These are phyloP conservation scores for Tapirus terrestris DNA, from an alignment of 2,113 vertebrate genomes.

Conservation along the genomic window DNA sequence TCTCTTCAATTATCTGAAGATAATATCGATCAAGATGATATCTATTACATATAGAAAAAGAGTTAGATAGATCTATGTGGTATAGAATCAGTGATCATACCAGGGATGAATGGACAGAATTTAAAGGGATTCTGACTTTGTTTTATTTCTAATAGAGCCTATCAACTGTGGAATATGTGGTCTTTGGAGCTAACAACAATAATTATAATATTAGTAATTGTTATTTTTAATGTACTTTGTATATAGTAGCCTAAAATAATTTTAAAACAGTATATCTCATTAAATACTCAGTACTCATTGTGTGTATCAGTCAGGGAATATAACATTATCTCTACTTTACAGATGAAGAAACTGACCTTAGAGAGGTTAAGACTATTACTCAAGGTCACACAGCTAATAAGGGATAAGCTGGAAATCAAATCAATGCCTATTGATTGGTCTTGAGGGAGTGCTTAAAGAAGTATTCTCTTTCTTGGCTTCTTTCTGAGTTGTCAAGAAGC, in stretches of 20 bases:
- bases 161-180: neutral
- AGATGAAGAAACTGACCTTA: neutral
- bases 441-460: slow-evolving; percentile 16
- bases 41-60: neutral
- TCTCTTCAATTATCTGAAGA: slow-evolving; percentile 30
- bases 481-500: neutral
- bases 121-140: slow-evolving; percentile 13
- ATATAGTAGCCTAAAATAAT: slow-evolving; percentile 2
- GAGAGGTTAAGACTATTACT: slow-evolving; percentile 3
- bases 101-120: neutral
- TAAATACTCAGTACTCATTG: neutral
- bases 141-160: slow-evolving; percentile 20
- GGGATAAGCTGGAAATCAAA: neutral
- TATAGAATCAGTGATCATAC: neutral
- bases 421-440: neutral
- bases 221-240: slow-evolving; percentile 18
- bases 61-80: neutral
- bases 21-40: neutral
- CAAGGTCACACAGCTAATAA: neutral
- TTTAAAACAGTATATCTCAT: neutral
- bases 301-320: neutral
- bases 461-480: slow-evolving; percentile 6
- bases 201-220: neutral
- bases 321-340: neutral
- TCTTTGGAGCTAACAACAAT: neutral